These are phyloP conservation scores for Oryzias celebensis DNA, from an alignment of 2,113 vertebrate genomes.

Conservation along the genomic window DNA sequence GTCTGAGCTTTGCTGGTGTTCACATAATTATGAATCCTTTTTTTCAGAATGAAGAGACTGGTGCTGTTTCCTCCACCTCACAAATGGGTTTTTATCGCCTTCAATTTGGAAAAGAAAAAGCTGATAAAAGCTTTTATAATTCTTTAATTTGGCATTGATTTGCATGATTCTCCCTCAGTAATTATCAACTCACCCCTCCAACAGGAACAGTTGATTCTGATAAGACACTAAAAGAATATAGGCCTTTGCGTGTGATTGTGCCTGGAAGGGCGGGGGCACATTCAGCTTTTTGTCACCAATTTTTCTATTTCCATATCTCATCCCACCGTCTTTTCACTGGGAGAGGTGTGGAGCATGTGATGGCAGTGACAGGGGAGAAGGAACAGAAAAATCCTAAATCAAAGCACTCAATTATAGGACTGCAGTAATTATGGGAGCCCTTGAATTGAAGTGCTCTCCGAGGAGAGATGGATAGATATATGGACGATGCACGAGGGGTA, in stretches of 20 bases:
- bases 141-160: slow-evolving; percentile 82
- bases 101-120: slow-evolving; percentile 80
- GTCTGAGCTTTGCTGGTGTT: slow-evolving; percentile 71
- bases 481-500: slow-evolving; percentile 73
- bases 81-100: slow-evolving; percentile 78
- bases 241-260: slow-evolving; percentile 2
- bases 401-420: slow-evolving; percentile 81
- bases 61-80: slow-evolving; percentile 63
- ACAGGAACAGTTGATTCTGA: slow-evolving; percentile 75
- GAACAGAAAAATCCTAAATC: slow-evolving; percentile 78
- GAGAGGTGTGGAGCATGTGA: slow-evolving; percentile 66
- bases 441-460: slow-evolving; percentile 76
- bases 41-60: slow-evolving; percentile 66
- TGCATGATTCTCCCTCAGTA: slow-evolving; percentile 76
- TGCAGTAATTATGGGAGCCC: slow-evolving; percentile 77
- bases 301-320: slow-evolving; percentile 80
- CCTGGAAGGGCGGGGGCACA: slow-evolving; percentile 47
- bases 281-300: slow-evolving; percentile 61
- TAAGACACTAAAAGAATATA: slow-evolving; percentile 48
- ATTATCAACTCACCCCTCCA: slow-evolving; percentile 73
- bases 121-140: slow-evolving; percentile 81
- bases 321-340: slow-evolving; percentile 69
- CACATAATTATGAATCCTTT: slow-evolving; percentile 78
- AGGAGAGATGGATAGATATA: slow-evolving; percentile 78
- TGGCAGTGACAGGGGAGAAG: slow-evolving; percentile 63